Conservation (phyloP, 2,888 invertebrate species). For the Shargacucullia verbasci region DNA sequence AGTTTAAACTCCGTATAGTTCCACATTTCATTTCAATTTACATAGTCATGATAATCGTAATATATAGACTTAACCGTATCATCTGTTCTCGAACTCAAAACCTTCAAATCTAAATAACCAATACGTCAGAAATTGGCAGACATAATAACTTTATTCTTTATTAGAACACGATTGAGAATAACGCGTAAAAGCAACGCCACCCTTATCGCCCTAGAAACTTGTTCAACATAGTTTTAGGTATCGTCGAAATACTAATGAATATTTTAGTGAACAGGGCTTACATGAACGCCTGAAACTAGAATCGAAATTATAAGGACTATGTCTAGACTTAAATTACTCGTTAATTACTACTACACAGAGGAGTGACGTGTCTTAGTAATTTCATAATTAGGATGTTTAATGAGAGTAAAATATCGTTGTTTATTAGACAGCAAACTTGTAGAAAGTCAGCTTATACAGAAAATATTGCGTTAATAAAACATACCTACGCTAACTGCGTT, state of each 20-base stretch:
- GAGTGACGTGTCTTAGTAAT: slow-evolving; percentile 21
- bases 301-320: slow-evolving; percentile 42
- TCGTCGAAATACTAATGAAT: slow-evolving; percentile 47
- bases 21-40: too few species aligned
- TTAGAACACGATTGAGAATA: too few species aligned
- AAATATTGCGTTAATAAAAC: too few species aligned
- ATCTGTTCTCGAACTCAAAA: too few species aligned
- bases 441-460: not conserved
- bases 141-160: not conserved
- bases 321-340: slow-evolving; percentile 51
- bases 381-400: slow-evolving; percentile 27
- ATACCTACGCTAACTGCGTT: too few species aligned
- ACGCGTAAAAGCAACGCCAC: slow-evolving; percentile 7
- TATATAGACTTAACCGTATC: too few species aligned
- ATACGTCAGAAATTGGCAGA: too few species aligned
- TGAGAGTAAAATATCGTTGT: slow-evolving; percentile 20
- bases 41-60: too few species aligned
- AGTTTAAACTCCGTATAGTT: too few species aligned
- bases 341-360: slow-evolving; percentile 30
- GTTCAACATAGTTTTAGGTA: slow-evolving; percentile 30
- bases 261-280: slow-evolving; percentile 37
- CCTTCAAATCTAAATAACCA: too few species aligned
- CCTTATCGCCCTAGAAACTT: slow-evolving; percentile 27
- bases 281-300: slow-evolving; percentile 22
- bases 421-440: slow-evolving; percentile 18